Conservation (phyloP, 2,797 vertebrate genomes). For the Enteromius radiatus region DNA sequence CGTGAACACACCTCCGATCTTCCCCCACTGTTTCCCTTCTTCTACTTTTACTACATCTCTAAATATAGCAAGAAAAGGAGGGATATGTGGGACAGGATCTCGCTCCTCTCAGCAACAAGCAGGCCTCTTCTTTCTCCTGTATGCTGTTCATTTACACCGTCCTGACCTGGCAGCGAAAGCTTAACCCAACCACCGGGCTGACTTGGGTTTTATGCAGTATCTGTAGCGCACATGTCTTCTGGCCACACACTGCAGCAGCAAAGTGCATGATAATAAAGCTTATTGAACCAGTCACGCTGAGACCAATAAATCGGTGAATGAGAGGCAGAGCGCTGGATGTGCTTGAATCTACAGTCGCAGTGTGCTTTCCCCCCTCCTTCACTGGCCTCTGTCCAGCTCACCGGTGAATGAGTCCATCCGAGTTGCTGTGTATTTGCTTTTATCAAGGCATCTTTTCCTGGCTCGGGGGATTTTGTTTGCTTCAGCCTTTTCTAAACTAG, state of each 20-base stretch:
- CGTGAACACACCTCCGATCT: not conserved
- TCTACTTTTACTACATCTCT: conserved; percentile 37
- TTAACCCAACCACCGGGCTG: not conserved
- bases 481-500: not conserved
- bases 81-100: conserved; percentile 49
- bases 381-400: conserved; percentile 17
- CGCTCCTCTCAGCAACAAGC: conserved; percentile 36
- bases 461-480: conserved; percentile 27
- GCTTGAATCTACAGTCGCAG: conserved; percentile 50
- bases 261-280: conserved; percentile 44
- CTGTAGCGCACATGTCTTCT: conserved; percentile 11
- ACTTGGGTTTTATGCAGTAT: conserved; percentile 16
- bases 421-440: conserved; percentile 29
- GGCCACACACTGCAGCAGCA: conserved; percentile 40
- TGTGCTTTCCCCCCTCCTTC: not conserved
- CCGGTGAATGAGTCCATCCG: conserved; percentile 26
- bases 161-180: conserved; percentile 4
- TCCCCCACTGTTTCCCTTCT: conserved; percentile 29
- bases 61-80: conserved; percentile 56
- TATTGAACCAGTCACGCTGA: conserved; percentile 43
- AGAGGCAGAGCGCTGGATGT: conserved; percentile 27
- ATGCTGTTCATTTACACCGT: not conserved
- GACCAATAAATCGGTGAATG: conserved; percentile 48
- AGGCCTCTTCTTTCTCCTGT: conserved; percentile 5
- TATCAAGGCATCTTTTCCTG: conserved; percentile 27